Percentiles rank a stretch among this genome's conserved stretches.
These are phyloP conservation scores for Drosophila sturtevanti DNA, from an alignment of 1,140 invertebrate genomes.

Conservation along the genomic window DNA sequence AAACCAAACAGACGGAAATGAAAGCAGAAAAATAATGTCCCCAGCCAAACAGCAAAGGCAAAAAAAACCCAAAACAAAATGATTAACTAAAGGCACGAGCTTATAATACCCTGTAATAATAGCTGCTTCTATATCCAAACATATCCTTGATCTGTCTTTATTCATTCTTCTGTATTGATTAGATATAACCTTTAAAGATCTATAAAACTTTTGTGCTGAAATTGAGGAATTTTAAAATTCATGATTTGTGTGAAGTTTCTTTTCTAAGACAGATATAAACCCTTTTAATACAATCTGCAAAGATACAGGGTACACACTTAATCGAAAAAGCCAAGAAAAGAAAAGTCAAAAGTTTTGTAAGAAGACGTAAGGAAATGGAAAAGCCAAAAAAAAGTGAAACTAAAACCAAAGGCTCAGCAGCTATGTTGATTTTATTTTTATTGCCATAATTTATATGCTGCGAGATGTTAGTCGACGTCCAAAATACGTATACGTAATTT, in stretches of 20 bases:
- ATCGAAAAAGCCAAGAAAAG: slow-evolving; percentile 26
- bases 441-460: slow-evolving; percentile 73
- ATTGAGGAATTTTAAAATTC: too few relatives aligned
- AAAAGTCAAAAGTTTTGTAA: slow-evolving; percentile 62
- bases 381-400: slow-evolving; percentile 29
- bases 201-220: too few relatives aligned
- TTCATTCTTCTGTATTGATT: too few relatives aligned
- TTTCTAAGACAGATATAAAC: too few relatives aligned
- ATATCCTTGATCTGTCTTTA: too few relatives aligned
- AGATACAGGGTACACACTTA: not conserved
- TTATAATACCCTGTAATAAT: not conserved
- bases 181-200: too few relatives aligned
- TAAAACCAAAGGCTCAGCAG: slow-evolving; percentile 37
- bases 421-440: slow-evolving; percentile 74
- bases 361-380: slow-evolving; percentile 16
- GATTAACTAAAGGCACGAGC: not conserved
- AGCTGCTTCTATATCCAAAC: too few relatives aligned
- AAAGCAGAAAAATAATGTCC: slow-evolving; percentile 77
- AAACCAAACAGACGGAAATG: slow-evolving; percentile 73
- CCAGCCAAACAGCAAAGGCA: slow-evolving; percentile 26
- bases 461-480: slow-evolving; percentile 5
- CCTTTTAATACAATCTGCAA: not conserved
- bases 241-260: too few relatives aligned
- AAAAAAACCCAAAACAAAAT: not conserved
- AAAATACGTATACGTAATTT: slow-evolving; percentile 45